Base-by-base conservation (phyloP, 2,888 invertebrate genomes). In the Aricia artaxerxes region DNA sequence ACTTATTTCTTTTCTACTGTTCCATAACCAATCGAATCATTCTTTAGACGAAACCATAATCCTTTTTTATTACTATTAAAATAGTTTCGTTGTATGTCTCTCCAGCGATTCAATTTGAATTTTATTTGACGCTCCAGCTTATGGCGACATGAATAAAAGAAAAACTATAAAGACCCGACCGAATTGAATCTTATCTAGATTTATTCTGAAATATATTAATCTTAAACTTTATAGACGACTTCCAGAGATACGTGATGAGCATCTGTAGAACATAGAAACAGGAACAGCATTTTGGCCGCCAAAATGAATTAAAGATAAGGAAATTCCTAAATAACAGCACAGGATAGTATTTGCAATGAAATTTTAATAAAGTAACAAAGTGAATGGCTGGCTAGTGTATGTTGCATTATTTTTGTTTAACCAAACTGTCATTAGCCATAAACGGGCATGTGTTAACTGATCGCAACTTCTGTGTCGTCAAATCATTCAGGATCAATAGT, bases 131-230 rank as follows among this genome's bases (percentile, higher is more conserved):
- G 73, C 61, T 79, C 80, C 78, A 80, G 80, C 80, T 82, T 81
- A 80, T 78, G 78, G 79, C 75, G 78, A 73, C 80, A 80, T 81
- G 82, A 82, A 82, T 82, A 82, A 82, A 82, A 82, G 81, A 82
- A 82, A 80, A 79, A 77, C 79, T 77, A 81, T 82, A 82, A 82
- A 81, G 35, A 79, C 75, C 78, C 57, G 80, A 80, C 82, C 73
- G 78, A 79, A 82, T 80, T 80, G 79, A 81, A 81, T 73, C 79
- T 78, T 80, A 80, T 81, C 78, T 78, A 80, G 77, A 76, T 80
- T 60, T 75, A 61, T 61, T 75, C 78, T 49, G 35, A 75, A 76
- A 76, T 76, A 76, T 76, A 76, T 76, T 53, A 76, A 76, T 57
- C 76, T 57, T 38, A 53, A 76, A 76, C 35, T 76, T 76, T 35